Conservation (phyloP, 2,797 vertebrate species). For the Cynopterus sphinx region DNA sequence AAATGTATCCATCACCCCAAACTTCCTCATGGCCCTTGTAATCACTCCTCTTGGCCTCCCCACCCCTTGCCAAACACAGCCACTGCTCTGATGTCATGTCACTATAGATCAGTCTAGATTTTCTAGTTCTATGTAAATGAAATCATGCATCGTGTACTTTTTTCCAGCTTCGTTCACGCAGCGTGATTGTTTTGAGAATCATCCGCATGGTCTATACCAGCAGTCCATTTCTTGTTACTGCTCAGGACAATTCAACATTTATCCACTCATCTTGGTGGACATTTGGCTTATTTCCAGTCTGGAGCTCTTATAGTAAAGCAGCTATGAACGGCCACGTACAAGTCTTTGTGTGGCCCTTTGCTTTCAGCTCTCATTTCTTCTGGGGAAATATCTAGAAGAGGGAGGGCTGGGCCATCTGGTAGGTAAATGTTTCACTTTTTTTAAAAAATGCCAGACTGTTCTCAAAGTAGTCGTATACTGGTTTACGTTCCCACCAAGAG, state of each 20-base stretch:
- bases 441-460: not conserved
- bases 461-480: not conserved
- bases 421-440: not conserved
- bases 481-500: no score
- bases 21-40: not conserved
- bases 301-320: not conserved
- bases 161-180: not conserved
- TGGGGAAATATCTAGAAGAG: not conserved
- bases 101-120: not conserved
- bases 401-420: not conserved
- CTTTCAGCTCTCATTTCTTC: not conserved
- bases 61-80: not conserved
- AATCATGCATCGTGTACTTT: not conserved
- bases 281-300: no score
- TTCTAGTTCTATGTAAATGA: not conserved
- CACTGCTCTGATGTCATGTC: no score
- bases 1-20: not conserved
- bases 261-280: not conserved
- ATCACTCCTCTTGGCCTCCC: not conserved
- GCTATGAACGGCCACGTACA: not conserved
- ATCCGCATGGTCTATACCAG: not conserved
- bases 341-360: not conserved
- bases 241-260: no score
- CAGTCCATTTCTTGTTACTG: not conserved
- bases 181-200: no score